Base-by-base conservation (phyloP, 2,888 invertebrate species). In the Adelphocoris suturalis region DNA sequence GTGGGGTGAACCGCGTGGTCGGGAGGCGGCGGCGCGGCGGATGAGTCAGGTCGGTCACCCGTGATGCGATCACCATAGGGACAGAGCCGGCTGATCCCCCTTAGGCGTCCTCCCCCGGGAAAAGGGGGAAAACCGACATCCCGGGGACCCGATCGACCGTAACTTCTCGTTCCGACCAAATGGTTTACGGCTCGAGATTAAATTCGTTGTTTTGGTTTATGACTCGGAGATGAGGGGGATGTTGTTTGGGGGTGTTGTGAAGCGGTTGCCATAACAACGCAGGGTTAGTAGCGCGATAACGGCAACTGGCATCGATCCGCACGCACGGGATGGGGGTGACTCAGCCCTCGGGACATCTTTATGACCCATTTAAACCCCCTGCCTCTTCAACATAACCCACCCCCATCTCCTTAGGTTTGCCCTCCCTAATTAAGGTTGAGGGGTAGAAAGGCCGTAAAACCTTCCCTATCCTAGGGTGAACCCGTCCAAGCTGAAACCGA, bases 271-370 rank as follows among this genome's bases (percentile, higher is more conserved):
- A 80, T 88, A 80, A 57, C 81, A 57, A 88, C 88, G 57, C 57
- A 46, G 76, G 81, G 78, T 88, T 88, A 78, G 88, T 88, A 88
- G 78, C 78, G 88, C 88, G 88, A 88, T 88, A 88, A 88, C 81
- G 78, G 78, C 86, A 37, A 57, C 86, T 47, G 57, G 61, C 88
- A 88, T 88, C 88, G 88, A 88, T 88, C 88, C 80, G 48, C 47
- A 86, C 75, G 57, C 85, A 75, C 46, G 52, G 75, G 75, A 86
- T 37, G 85, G 61, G 85, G 76, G 88, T 88, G 88, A 88, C 88
- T 88, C 88, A 88, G 37, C 88, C 55, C 57, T 80, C 80, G 61
- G 52, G 80, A 88, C 81, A 78, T 88, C 88, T 88, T 88, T 80
- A 80, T 78, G 88, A 81, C 88, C 88, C 88, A 86, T 86, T 86